Evolutionary conservation across 2,113 vertebrate genomes (phyloP), one percentile per base, ranked within the genome.

Genomic region (Eclectus roratus): DNA sequence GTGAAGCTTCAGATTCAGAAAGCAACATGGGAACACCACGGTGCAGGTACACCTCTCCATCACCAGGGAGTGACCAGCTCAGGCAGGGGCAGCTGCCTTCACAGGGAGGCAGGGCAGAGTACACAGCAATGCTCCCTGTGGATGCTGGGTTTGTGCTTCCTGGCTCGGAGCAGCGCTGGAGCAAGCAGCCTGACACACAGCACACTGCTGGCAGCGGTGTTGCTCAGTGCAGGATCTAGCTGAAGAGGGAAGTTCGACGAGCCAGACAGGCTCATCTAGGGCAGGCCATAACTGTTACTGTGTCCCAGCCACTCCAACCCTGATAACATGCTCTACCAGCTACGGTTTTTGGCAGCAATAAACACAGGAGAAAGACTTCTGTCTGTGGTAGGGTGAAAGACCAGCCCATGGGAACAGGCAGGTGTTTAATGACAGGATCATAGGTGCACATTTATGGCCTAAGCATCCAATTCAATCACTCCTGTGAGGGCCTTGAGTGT

Each of bases 141-240:
- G 14, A 25, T 49, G 66, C 35, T 47, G 31, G 5, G 8, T 46
- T 68, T 17, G 25, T 27, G 44, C n/a, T 49, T 44, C 47, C 44
- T 0, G 2, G 41, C 41, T 53, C 0, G 1, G 17, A 43, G 17
- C 46, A 13, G 20, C 0, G 1, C 55, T n/a, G 37, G 28, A n/a
- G 56, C 14, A 12, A 15, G 46, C 52, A 55, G 25, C 44, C 58
- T 1, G 5, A 52, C 66, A 25, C 33, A 2, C 28, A 24, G 64
- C 37, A 9, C 23, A 1, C 14, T 2, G 6, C 47, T 7, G 35
- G 41, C 55, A 56, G 33, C 4, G 1, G 35, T 0, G 1, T 6
- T 65, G 37, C 64, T 65, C 24, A 7, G 33, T 25, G 0, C 0
- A 0, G 24, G 11, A 8, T 18, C 19, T 9, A 33, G 31, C 77